Base-by-base conservation (phyloP, 2,888 invertebrate genomes). In the Alentia gelatinosa region DNA sequence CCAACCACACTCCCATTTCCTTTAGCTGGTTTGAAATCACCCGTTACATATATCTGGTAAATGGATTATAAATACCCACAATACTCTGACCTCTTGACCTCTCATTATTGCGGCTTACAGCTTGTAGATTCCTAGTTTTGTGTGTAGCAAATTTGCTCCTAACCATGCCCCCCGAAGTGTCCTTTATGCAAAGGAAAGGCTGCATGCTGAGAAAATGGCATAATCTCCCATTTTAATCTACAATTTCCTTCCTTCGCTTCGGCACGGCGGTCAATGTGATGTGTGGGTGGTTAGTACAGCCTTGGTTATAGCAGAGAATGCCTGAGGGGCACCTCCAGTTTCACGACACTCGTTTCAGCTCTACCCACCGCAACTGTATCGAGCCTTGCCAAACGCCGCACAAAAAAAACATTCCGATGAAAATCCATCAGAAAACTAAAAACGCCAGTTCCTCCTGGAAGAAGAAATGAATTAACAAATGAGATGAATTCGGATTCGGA, bases 61-160 rank as follows among this genome's bases (percentile, higher is more conserved):
- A 56, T 56, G n/a, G 56, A 56, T 56, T n/a, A 56, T n/a, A 56
- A 56, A 19, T 56, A 56, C 5, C 19, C 5, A 56, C 7, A 47
- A 7, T 47, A 19, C 56, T 56, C 56, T n/a, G 56, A 56, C 56
- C 56, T n/a, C n/a, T 56, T 56, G 56, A 56, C 56, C 56, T 56
- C 56, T 56, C 56, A 56, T 56, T 56, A 56, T 3, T 1, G 56
- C 19, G 23, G 3, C 12, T 56, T 12, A 56, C 56, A 56, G 56
- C n/a, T 56, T 5, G 56, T 1, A n/a, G 56, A 56, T 56, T 56
- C n/a, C 23, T 56, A n/a, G 56, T 56, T 68, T 33, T 19, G 26
- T 68, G 68, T 68, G 68, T 68, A 30, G 33, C 68, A 68, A 68
- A 68, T 68, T 68, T 68, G 68, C 56, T 68, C n/a, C 68, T 68